phyloP scores from a whole-genome alignment of 2,888 invertebrate genomes.

The Crossocerus cetratus region DNA sequence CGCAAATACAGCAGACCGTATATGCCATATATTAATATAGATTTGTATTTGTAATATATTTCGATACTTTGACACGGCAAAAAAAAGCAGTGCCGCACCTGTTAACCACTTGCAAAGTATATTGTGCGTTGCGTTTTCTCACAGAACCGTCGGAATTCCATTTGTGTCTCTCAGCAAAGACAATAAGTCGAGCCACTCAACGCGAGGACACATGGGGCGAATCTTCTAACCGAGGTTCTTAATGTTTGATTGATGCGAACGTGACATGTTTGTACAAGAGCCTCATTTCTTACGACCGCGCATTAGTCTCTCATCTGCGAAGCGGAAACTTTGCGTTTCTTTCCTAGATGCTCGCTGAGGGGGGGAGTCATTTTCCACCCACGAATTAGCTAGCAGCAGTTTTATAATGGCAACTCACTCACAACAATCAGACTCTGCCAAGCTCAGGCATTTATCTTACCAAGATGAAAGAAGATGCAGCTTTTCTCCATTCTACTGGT shows the following conservation, averaged over 20 bases:
- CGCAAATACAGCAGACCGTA: too few relatives aligned
- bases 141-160: slow-evolving; percentile 4
- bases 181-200: slow-evolving; percentile 37
- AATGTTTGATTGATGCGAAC: slow-evolving; percentile 16
- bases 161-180: slow-evolving; percentile 40
- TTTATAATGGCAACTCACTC: too few relatives aligned
- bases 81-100: slow-evolving; percentile 41
- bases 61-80: slow-evolving; percentile 14
- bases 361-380: too few relatives aligned
- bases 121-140: slow-evolving; percentile 14
- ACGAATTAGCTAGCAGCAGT: too few relatives aligned
- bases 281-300: slow-evolving; percentile 20
- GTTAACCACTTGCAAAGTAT: slow-evolving; percentile 37
- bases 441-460: too few relatives aligned
- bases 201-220: slow-evolving; percentile 4
- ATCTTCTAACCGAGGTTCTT: slow-evolving; percentile 17
- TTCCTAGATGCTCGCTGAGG: too few relatives aligned
- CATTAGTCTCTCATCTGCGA: neutral
- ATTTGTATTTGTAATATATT: too few relatives aligned
- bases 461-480: too few relatives aligned
- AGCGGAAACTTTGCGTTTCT: too few relatives aligned
- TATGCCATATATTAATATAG: too few relatives aligned
- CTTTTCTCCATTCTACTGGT: too few relatives aligned
- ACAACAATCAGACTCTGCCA: too few relatives aligned
- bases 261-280: slow-evolving; percentile 30